Evolutionary conservation across 2,113 vertebrate genomes (phyloP).

Genomic region (Pseudolaguvia tuberculata): DNA sequence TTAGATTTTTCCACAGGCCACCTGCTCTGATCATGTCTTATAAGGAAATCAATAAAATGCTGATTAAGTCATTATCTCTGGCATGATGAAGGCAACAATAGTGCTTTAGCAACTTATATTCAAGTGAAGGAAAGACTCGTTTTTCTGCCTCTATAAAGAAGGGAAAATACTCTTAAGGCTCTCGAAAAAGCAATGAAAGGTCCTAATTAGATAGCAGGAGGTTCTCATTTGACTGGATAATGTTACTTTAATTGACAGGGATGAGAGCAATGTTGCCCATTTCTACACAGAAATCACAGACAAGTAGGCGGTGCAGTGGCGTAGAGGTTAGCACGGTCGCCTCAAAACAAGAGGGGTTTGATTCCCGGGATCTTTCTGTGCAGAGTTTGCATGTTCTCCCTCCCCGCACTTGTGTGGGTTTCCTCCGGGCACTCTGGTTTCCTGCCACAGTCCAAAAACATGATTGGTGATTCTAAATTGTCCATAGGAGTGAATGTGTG

Average conservation of each 20-base stretch:
- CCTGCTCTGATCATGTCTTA: constrained; percentile 24
- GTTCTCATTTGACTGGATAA: background rate
- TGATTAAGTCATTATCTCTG: constrained; percentile 35
- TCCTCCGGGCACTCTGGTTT: no score
- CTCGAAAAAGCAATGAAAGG: background rate
- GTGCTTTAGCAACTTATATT: background rate
- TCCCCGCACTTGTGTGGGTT: no score
- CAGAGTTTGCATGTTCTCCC: no score
- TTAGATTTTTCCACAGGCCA: constrained; percentile 7
- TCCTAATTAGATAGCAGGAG: background rate
- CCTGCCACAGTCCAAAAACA: no score
- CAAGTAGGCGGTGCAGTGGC: no score
- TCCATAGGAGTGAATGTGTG: no score
- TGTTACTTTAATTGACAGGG: background rate
- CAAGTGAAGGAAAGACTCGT: background rate
- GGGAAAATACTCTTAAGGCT: background rate
- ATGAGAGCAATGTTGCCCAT: background rate
- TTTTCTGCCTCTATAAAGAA: background rate
- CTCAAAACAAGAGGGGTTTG: no score
- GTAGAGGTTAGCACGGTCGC: no score
- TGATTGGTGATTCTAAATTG: no score
- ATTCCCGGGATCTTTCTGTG: no score
- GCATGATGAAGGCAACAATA: background rate
- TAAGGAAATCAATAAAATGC: constrained; percentile 26
- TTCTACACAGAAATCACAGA: background rate